phyloP scores from a whole-genome alignment of 2,888 invertebrate genomes.

The Sceliomorpha sp. region DNA sequence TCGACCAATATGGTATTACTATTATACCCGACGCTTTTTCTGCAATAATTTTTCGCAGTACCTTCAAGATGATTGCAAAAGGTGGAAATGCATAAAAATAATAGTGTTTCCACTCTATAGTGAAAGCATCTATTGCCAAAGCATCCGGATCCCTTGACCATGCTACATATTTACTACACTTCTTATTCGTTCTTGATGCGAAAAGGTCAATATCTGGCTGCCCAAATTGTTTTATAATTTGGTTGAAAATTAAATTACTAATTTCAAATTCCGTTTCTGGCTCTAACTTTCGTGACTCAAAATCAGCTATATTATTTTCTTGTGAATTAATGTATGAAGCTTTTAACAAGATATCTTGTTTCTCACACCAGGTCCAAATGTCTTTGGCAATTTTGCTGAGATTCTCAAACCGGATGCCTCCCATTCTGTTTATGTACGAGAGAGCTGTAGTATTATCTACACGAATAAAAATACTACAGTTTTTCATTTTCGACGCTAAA shows the following conservation, averaged over 20 bases:
- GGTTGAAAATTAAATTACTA: conserved; percentile 25
- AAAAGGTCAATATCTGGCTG: conserved; percentile 39
- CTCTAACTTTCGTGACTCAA: conserved; percentile 30
- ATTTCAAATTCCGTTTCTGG: conserved; percentile 44
- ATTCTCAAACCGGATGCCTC: conserved; percentile 19
- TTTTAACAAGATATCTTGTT: conserved; percentile 19
- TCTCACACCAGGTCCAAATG: conserved; percentile 37
- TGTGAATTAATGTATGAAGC: conserved; percentile 27
- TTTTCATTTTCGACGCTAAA: conserved; percentile 17
- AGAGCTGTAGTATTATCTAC: conserved; percentile 51
- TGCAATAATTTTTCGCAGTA: conserved; percentile 62
- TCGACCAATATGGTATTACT: conserved; percentile 65
- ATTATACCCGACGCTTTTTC: conserved; percentile 66
- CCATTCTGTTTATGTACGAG: conserved; percentile 44
- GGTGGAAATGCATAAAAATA: conserved; percentile 64
- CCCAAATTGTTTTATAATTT: conserved; percentile 27
- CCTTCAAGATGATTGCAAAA: conserved; percentile 61
- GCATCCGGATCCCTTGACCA: conserved; percentile 47
- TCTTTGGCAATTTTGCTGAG: conserved; percentile 20
- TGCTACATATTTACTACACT: conserved; percentile 43
- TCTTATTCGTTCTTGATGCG: conserved; percentile 40
- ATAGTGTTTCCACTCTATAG: conserved; percentile 25
- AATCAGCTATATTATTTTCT: conserved; percentile 43
- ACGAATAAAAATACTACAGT: conserved; percentile 34
- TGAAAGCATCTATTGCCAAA: conserved; percentile 37